Evolutionary conservation across 2,888 invertebrate genomes (phyloP), one percentile per base, ranked within the genome.

Genomic region (Drosophila ezoana): DNA sequence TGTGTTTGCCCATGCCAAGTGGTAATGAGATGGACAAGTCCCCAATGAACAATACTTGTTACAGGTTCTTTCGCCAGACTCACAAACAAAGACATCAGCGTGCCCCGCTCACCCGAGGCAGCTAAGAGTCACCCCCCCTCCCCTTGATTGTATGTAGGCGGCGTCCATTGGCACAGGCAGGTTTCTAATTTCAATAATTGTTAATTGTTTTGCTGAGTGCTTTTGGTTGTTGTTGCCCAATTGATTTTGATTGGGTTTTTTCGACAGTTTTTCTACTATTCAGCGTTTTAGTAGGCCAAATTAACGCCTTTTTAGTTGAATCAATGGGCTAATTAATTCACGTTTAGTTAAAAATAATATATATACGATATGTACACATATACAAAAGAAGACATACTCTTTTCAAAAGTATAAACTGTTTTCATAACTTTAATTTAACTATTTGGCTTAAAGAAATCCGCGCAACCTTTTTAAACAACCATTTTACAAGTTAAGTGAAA

Each of bases 141-240:
- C 3, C 16, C 8, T 37, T 10, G 18, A 14, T 40, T 68, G 38
- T 58, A 20, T 65, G 74, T 69, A 82, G 73, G 77, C 54, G 78
- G 57, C 62, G 23, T 64, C 53, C 16, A 76, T 78, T 81, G 73
- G 59, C 68, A 47, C 35, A 35, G 59, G 60, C 69, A 62, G 81
- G 72, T 88, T 86, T 82, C 76, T 59, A 68, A 77, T 86, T 86
- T 82, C 66, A 66, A 88, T 79, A 88, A 86, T 82, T 74, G 70
- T 69, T 77, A 63, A 85, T 88, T 79, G 83, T 63, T 71, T 79
- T 68, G 69, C 52, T 76, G 65, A 75, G 78, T 73, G 74, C 64
- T 76, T 73, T 77, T 68, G 44, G 32, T 47, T 75, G 78, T 76
- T 57, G 51, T 44, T 62, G 59, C 38, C 28, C 59, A 56, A 68